phyloP scores from a whole-genome alignment of 1,140 invertebrate species.

The Paraescarpia echinospica region DNA sequence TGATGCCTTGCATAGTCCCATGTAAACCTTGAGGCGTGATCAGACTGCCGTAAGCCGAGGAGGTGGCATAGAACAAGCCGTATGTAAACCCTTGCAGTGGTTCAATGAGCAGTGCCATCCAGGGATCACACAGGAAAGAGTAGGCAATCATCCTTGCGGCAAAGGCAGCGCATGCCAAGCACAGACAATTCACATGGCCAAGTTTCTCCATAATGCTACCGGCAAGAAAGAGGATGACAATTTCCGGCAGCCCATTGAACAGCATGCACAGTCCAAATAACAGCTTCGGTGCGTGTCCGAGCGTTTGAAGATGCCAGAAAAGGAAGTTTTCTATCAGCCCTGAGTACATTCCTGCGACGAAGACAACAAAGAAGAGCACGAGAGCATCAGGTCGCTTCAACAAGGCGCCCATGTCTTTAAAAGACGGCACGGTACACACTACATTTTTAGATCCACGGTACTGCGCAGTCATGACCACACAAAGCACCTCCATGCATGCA shows the following conservation, averaged over 20 bases:
- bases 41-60: slow-evolving; percentile 84
- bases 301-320: slow-evolving; percentile 81
- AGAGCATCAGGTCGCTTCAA: neutral
- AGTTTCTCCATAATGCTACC: slow-evolving; percentile 78
- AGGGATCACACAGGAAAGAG: slow-evolving; percentile 74
- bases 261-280: slow-evolving; percentile 79
- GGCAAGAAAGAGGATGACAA: slow-evolving; percentile 76
- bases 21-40: slow-evolving; percentile 83
- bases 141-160: slow-evolving; percentile 79
- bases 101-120: slow-evolving; percentile 82
- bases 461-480: slow-evolving; percentile 30
- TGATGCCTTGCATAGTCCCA: slow-evolving; percentile 79
- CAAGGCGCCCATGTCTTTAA: neutral
- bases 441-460: slow-evolving; percentile 5
- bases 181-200: slow-evolving; percentile 81
- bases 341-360: slow-evolving; percentile 80
- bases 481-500: slow-evolving; percentile 41
- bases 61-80: slow-evolving; percentile 84
- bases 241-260: slow-evolving; percentile 83
- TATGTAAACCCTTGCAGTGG: slow-evolving; percentile 83
- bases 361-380: slow-evolving; percentile 61
- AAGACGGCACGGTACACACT: neutral
- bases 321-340: slow-evolving; percentile 85
- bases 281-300: slow-evolving; percentile 69
- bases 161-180: slow-evolving; percentile 75